Percentiles rank a stretch among this genome's conserved stretches.
phyloP scores from a whole-genome alignment of 2,113 vertebrate species.

The Oxyruncus cristatus region DNA sequence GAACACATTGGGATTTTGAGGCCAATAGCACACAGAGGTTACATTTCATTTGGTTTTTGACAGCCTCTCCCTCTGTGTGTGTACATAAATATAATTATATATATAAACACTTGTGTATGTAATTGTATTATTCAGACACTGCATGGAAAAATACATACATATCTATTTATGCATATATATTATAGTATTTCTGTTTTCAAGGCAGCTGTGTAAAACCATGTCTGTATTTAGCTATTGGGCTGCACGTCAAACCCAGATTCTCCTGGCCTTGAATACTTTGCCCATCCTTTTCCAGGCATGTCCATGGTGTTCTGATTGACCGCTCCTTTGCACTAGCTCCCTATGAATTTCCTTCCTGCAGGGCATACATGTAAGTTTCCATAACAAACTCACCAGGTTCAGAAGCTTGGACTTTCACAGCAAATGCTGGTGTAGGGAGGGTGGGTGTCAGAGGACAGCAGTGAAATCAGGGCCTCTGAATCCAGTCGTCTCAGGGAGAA shows the following conservation, averaged over 20 bases:
- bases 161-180: not conserved
- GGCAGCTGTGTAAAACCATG: not conserved
- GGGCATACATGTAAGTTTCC: not conserved
- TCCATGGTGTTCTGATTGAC: not conserved
- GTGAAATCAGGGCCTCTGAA: not conserved
- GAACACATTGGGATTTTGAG: not conserved
- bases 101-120: not conserved
- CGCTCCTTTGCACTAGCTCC: not conserved
- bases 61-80: not conserved
- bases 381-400: not conserved
- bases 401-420: not conserved
- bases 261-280: not conserved
- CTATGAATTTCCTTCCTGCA: not conserved
- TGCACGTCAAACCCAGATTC: not conserved
- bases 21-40: not conserved
- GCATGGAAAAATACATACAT: not conserved
- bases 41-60: not conserved
- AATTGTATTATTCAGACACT: not conserved
- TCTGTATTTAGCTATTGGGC: not conserved
- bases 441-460: not conserved
- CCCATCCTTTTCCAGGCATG: not conserved
- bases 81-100: not conserved
- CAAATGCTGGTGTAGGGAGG: fast-evolving
- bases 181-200: not conserved
- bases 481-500: not conserved